Conservation (phyloP, 2,797 vertebrate species). For the Lepus townsendii region DNA sequence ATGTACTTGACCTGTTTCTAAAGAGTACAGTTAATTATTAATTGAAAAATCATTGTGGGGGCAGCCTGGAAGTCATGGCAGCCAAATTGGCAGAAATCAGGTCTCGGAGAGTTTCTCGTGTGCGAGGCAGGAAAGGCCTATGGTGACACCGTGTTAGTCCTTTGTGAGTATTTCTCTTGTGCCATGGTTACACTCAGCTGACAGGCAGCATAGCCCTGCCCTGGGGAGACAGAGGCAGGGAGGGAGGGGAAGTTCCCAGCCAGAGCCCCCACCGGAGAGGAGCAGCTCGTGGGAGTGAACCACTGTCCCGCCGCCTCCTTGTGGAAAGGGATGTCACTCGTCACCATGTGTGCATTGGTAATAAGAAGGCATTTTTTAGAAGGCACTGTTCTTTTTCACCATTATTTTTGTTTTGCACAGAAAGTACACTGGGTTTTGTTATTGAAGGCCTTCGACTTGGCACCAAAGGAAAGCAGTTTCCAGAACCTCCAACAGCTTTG, state of each 20-base stretch:
- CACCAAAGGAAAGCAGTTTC: slow-evolving; percentile 38
- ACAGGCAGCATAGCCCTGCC: background rate
- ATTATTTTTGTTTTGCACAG: slow-evolving; percentile 33
- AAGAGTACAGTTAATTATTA: slow-evolving; percentile 21
- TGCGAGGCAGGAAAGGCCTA: background rate
- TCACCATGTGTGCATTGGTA: background rate
- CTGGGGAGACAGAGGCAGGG: background rate
- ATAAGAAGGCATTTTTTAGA: background rate
- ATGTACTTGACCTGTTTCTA: slow-evolving; percentile 32
- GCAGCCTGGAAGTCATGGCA: background rate
- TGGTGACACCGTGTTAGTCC: background rate
- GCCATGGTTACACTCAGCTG: background rate
- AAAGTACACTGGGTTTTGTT: slow-evolving; percentile 28
- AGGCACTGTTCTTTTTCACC: too few relatives aligned
- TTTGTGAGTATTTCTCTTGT: background rate
- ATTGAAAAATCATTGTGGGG: slow-evolving; percentile 32
- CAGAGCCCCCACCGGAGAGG: background rate
- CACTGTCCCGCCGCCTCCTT: background rate
- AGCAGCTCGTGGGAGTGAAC: background rate
- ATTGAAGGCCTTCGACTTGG: slow-evolving; percentile 49
- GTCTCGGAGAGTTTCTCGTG: background rate
- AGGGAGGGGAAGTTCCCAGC: background rate
- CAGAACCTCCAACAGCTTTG: background rate
- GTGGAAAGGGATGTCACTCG: background rate
- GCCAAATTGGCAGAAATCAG: background rate